These are phyloP conservation scores for Exocentrus adspersus DNA, from an alignment of 2,888 invertebrate species.

Conservation along the genomic window DNA sequence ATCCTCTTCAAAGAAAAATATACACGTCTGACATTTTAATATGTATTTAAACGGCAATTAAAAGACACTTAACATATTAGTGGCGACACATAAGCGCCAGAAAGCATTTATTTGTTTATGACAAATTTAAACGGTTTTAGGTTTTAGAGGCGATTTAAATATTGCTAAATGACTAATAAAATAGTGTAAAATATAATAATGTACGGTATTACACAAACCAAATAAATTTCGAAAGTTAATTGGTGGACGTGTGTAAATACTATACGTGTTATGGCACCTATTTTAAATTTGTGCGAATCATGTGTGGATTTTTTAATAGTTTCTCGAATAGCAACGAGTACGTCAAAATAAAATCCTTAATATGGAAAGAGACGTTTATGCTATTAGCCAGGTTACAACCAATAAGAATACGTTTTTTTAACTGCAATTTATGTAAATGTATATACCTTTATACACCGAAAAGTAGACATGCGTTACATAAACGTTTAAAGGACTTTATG, in stretches of 20 bases:
- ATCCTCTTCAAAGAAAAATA: constrained; percentile 18
- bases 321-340: not conserved
- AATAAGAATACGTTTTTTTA: too few species aligned
- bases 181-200: constrained; percentile 23
- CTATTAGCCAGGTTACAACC: too few species aligned
- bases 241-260: not conserved
- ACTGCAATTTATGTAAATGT: too few species aligned
- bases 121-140: constrained; percentile 18
- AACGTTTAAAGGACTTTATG: too few species aligned
- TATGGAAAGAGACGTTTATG: too few species aligned
- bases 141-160: constrained; percentile 17
- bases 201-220: constrained; percentile 15
- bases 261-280: too few species aligned
- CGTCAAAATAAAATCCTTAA: too few species aligned
- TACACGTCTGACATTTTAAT: constrained; percentile 22
- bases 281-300: not conserved
- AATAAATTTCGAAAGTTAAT: constrained; percentile 4
- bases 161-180: constrained; percentile 23
- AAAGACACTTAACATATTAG: constrained; percentile 22
- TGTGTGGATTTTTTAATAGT: not conserved
- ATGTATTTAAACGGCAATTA: constrained; percentile 20
- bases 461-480: too few species aligned
- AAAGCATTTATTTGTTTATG: constrained; percentile 26
- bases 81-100: constrained; percentile 25
- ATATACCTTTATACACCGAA: too few species aligned